A percentile compares a stretch with the other conserved stretches of the same genome.
Conservation (phyloP, 2,113 vertebrate genomes). For the Arvicanthis niloticus region DNA sequence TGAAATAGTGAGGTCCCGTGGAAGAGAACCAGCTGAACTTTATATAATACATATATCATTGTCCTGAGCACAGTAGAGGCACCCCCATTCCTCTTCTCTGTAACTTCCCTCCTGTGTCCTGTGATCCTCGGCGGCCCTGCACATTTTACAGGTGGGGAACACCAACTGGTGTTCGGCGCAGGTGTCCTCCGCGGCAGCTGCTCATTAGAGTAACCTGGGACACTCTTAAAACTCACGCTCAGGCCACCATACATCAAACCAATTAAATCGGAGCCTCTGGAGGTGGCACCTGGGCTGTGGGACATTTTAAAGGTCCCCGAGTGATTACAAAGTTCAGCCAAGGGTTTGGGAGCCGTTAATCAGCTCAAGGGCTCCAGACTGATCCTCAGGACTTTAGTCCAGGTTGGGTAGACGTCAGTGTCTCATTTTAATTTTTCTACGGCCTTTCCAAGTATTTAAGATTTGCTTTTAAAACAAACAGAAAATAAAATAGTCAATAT, state of each 20-base stretch:
- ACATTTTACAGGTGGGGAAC: not conserved
- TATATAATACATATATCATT: not conserved
- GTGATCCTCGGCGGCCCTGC: fast-evolving
- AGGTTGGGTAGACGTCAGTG: not conserved
- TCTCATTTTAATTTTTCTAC: not conserved
- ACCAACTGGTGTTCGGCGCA: no score
- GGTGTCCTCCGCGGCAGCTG: not conserved
- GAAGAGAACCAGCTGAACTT: not conserved
- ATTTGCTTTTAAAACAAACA: not conserved
- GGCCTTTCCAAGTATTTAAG: not conserved
- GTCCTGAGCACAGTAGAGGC: not conserved
- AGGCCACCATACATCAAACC: not conserved
- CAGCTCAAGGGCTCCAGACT: not conserved
- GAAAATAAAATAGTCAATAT: not conserved
- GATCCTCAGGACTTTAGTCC: not conserved
- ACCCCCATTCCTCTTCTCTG: not conserved
- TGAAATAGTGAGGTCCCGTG: not conserved
- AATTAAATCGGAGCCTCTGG: constrained; percentile 18
- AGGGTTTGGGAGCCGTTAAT: not conserved
- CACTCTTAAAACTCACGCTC: not conserved
- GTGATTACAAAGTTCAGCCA: not conserved
- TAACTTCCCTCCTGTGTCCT: not conserved
- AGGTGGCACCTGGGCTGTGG: not conserved
- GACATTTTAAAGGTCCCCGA: not conserved
- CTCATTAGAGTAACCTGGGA: not conserved